A percentile compares a stretch with the other conserved stretches of the same genome.
Conservation (phyloP, 2,888 invertebrate genomes). For the Listrodromus nycthemerus region DNA sequence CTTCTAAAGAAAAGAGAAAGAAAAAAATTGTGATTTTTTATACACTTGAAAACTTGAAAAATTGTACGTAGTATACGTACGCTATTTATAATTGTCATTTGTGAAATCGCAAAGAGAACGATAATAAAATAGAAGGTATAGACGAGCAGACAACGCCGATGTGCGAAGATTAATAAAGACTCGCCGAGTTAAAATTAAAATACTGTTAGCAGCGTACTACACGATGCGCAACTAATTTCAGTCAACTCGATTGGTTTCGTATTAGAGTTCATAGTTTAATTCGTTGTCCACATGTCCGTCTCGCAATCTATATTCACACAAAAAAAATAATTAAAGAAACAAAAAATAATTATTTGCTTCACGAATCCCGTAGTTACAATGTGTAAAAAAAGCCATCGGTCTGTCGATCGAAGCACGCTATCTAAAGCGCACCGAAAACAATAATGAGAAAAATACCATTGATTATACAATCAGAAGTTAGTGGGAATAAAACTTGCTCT, state of each 20-base stretch:
- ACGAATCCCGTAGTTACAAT: constrained; percentile 43
- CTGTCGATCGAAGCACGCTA: constrained; percentile 47
- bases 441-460: constrained; percentile 26
- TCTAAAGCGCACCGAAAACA: constrained; percentile 24
- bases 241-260: constrained; percentile 1
- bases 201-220: background rate
- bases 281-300: background rate
- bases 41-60: constrained; percentile 35
- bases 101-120: background rate
- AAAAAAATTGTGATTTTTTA: constrained; percentile 58
- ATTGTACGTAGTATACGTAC: constrained; percentile 54
- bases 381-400: constrained; percentile 18
- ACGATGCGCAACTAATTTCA: background rate
- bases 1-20: constrained; percentile 41
- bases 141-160: constrained; percentile 3
- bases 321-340: constrained; percentile 3
- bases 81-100: constrained; percentile 31
- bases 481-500: constrained; percentile 28
- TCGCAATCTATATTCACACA: constrained; percentile 4
- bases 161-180: constrained; percentile 6
- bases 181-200: constrained; percentile 11
- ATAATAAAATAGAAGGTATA: background rate
- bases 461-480: constrained; percentile 48
- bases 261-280: constrained; percentile 1
- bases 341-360: constrained; percentile 29